Evolutionary conservation across 2,113 vertebrate genomes (phyloP), one percentile per base, ranked within the genome.

Genomic region (Zosterops hypoxanthus): DNA sequence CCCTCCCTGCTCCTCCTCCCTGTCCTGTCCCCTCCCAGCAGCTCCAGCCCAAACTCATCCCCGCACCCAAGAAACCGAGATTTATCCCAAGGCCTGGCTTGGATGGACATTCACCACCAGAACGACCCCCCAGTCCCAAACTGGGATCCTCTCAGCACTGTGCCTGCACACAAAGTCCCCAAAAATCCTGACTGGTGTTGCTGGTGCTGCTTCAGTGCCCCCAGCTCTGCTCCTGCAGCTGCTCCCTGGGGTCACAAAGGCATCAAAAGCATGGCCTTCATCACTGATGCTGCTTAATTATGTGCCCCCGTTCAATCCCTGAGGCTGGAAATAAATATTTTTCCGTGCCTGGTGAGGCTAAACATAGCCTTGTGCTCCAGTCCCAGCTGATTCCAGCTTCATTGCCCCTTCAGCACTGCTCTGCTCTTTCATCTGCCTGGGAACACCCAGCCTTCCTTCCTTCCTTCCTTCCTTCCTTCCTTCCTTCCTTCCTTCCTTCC

Each of bases 241-340:
- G 66, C 56, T 91, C 85, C 88, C 77, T 24, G 42, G n/a, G 64
- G 42, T 66, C 53, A 59, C 6, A 53, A 6, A 66, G 65, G 63
- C 59, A 50, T 20, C 78, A 59, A 19, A 33, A 31, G 85, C 29
- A 50, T 24, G 65, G 61, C 86, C 84, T 71, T 70, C 71, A 10
- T n/a, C 88, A 63, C 93, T 42, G 71, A 34, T 78, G 86, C 73
- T 77, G 92, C 56, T 68, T 93, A 91, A 92, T 95, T 94, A 64
- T 39, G 4, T 82, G 75, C 39, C 79, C 94, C 90, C 61, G n/a
- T 39, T 73, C 78, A 39, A 60, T 31, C 91, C 88, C 89, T 52
- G 69, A 72, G 95, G 91, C 96, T 95, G 78, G 87, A 93, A 93
- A 87, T 79, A 95, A 95, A 94, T 79, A 87, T 94, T 92, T 96